phyloP scores from a whole-genome alignment of 1,140 invertebrate genomes.

The Drosophila tropicalis region DNA sequence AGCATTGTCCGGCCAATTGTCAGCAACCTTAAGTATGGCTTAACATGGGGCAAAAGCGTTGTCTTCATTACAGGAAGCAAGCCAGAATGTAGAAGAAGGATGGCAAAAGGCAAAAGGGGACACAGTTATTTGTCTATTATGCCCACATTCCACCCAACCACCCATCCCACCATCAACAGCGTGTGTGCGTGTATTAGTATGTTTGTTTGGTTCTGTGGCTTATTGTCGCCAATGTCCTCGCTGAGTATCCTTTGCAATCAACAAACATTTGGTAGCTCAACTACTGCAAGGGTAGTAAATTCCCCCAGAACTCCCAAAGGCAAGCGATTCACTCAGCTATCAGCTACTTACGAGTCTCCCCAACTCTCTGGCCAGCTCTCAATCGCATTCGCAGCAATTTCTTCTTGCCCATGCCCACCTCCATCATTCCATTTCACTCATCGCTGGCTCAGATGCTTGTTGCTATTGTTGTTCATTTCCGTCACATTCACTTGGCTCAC shows the following conservation, averaged over 20 bases:
- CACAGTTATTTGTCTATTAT: conserved; percentile 82
- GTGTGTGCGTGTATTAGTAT: conserved; percentile 27
- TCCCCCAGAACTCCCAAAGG: conserved; percentile 42
- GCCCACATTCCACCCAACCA: conserved; percentile 58
- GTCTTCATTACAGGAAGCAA: conserved; percentile 74
- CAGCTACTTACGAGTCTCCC: conserved; percentile 53
- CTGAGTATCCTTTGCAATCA: conserved; percentile 79
- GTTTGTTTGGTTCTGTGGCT: conserved; percentile 53
- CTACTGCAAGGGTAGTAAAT: conserved; percentile 55
- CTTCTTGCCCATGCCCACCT: conserved; percentile 5
- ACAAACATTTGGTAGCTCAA: conserved; percentile 66
- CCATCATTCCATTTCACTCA: conserved; percentile 26
- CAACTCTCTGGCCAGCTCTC: background rate
- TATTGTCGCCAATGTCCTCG: conserved; percentile 70
- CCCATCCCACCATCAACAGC: conserved; percentile 12
- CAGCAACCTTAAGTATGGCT: conserved; percentile 81
- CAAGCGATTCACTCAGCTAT: conserved; percentile 61
- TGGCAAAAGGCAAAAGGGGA: conserved; percentile 51
- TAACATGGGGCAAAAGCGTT: conserved; percentile 62
- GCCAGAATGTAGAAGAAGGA: conserved; percentile 14
- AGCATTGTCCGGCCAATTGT: conserved; percentile 66
- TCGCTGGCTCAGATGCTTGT: conserved; percentile 63
- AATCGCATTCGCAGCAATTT: background rate
- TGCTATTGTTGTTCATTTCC: conserved; percentile 81
- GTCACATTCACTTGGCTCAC: conserved; percentile 77